Conservation (phyloP, 2,113 vertebrate species). For the Hoplias malabaricus region DNA sequence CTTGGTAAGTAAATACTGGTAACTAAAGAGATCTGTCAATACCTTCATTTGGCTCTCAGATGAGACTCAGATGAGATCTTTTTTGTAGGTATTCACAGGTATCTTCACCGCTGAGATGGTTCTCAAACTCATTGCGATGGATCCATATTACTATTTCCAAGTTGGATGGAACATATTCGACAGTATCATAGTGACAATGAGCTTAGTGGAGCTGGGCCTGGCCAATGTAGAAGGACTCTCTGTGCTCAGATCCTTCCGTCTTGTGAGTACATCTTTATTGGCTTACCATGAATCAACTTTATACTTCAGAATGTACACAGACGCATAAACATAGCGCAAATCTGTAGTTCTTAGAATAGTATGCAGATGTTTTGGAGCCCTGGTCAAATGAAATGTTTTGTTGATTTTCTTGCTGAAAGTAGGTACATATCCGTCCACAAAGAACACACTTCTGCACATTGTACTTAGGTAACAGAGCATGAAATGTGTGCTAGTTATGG, state of each 20-base stretch:
- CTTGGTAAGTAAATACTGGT: conserved; percentile 74
- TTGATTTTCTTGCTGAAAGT: too few relatives aligned
- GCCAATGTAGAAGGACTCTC: conserved; percentile 88
- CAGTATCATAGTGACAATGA: conserved; percentile 93
- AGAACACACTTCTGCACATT: too few relatives aligned
- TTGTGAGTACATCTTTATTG: conserved; percentile 74
- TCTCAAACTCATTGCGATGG: conserved; percentile 90
- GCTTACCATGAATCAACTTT: neutral
- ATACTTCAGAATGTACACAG: neutral
- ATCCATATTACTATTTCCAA: conserved; percentile 93
- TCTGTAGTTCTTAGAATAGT: too few relatives aligned
- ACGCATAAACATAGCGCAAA: neutral
- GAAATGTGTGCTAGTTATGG: too few relatives aligned
- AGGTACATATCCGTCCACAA: too few relatives aligned
- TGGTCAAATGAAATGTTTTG: too few relatives aligned
- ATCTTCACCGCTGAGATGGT: conserved; percentile 96
- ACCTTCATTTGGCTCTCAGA: neutral
- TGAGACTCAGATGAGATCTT: neutral
- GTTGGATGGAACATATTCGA: conserved; percentile 97
- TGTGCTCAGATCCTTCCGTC: conserved; percentile 91
- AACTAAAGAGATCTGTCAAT: too few relatives aligned
- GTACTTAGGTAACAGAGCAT: too few relatives aligned
- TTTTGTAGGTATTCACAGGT: conserved; percentile 87
- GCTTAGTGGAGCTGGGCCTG: conserved; percentile 89
- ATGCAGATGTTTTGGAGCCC: too few relatives aligned